Evolutionary conservation across 2,888 invertebrate genomes (phyloP).

Genomic region (Augochlorella aurata): DNA sequence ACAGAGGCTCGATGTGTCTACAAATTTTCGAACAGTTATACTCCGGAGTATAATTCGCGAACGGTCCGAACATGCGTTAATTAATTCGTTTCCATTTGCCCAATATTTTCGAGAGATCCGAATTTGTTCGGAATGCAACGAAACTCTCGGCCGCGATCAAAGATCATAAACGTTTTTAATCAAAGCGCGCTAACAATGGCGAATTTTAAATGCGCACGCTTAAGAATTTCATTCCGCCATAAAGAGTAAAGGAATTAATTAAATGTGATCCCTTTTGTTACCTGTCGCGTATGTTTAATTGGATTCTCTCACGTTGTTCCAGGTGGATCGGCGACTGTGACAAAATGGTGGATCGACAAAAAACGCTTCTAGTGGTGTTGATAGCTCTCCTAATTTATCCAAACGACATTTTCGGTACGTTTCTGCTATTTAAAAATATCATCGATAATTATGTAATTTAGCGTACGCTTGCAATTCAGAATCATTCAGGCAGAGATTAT

Average conservation of each 20-base stretch:
- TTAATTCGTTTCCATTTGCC: neutral
- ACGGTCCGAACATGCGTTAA: neutral
- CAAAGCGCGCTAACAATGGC: neutral
- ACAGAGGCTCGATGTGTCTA: neutral
- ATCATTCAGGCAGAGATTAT: neutral
- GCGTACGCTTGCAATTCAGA: neutral
- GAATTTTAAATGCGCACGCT: neutral
- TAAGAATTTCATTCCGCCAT: neutral
- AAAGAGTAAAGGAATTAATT: slow-evolving; percentile 3
- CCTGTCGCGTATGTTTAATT: slow-evolving; percentile 23
- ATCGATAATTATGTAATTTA: neutral
- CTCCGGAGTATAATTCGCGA: neutral
- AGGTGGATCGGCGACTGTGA: slow-evolving; percentile 76
- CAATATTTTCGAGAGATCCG: neutral
- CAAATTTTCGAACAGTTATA: neutral
- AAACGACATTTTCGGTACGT: slow-evolving; percentile 79
- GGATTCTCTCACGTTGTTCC: slow-evolving; percentile 54
- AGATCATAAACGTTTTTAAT: neutral
- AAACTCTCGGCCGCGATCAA: neutral
- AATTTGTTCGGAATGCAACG: neutral
- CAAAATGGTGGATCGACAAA: slow-evolving; percentile 80
- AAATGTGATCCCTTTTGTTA: neutral
- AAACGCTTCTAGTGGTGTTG: slow-evolving; percentile 75
- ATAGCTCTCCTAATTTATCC: slow-evolving; percentile 78
- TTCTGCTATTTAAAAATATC: neutral